Evolutionary conservation across 2,888 invertebrate genomes (phyloP), one percentile per base, ranked within the genome.

Genomic region (Tenthredo distinguenda): DNA sequence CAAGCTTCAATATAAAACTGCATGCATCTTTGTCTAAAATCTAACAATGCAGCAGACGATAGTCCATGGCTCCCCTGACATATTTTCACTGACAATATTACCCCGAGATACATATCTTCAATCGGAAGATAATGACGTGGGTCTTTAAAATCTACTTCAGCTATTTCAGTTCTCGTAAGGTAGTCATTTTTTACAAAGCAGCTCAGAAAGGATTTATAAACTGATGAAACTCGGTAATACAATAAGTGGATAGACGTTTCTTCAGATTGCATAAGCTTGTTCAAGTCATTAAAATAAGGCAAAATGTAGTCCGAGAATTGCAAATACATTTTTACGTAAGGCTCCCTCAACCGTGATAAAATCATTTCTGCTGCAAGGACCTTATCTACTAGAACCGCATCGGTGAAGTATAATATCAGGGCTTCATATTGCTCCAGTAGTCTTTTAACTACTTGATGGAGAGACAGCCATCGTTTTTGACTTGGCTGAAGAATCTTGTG

Each of bases 401-500:
- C 21, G 12, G 62, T 87, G 86, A 90, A 91, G 86, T 87, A 90
- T 31, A 87, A 43, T 76, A 81, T 76, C 40, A 91, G 81, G 26
- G 90, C 88, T 50, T 90, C 86, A 90, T 91, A 91, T 84, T 91
- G 90, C 83, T 90, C 89, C 10, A 90, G 31, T 12, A 92, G 88
- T 85, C 91, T 86, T 7, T 86, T 40, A 26, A 91, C 88, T 6
- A 90, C 90, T 77, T 87, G 79, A 12, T 40, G n/a, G 55, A 90
- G 79, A 15, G 90, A 90, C 12, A 91, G 86, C 91, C 91, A 92
- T 26, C 90, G 85, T 9, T 90, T 91, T 84, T 90, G 90, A 3
- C 87, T 76, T 62, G 91, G 90, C 43, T 88, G 90, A 0, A 91
- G 85, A 2, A 91, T 88, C 85, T 88, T 88, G 65, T 89, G 87